phyloP scores from a whole-genome alignment of 2,888 invertebrate species.

The Chaetoderma sp. region DNA sequence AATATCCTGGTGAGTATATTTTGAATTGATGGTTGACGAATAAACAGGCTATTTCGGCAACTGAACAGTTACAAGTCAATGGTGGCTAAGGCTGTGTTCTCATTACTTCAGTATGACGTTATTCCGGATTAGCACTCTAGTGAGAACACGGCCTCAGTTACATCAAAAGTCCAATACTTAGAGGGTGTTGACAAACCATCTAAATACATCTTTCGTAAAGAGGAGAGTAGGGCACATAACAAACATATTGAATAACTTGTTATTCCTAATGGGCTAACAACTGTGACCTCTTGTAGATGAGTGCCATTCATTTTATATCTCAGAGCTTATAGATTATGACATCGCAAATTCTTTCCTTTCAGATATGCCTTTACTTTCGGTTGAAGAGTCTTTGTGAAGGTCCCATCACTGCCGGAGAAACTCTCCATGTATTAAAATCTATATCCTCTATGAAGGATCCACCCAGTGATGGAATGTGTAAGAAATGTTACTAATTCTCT shows the following conservation, averaged over 20 bases:
- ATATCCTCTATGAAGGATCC: constrained; percentile 4
- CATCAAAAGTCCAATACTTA: background rate
- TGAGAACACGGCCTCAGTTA: no score
- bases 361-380: constrained; percentile 4
- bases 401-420: background rate
- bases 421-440: background rate
- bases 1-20: no score
- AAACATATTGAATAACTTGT: background rate
- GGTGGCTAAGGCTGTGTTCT: no score
- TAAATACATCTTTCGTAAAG: constrained; percentile 1
- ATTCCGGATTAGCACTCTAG: no score
- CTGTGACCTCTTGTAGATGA: background rate
- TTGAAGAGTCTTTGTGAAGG: background rate
- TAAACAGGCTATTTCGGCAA: no score
- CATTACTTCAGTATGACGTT: no score
- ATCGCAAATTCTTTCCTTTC: constrained; percentile 8
- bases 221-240: background rate
- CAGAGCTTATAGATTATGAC: constrained; percentile 11
- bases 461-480: constrained; percentile 6
- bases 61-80: no score
- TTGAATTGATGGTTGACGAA: no score
- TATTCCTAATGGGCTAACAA: background rate
- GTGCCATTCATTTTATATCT: background rate
- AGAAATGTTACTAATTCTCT: constrained; percentile 10
- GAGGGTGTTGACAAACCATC: constrained; percentile 12